Percentiles rank a stretch among this genome's conserved stretches.
Conservation (phyloP, 1,140 invertebrate species). For the Drepana arcuata region DNA sequence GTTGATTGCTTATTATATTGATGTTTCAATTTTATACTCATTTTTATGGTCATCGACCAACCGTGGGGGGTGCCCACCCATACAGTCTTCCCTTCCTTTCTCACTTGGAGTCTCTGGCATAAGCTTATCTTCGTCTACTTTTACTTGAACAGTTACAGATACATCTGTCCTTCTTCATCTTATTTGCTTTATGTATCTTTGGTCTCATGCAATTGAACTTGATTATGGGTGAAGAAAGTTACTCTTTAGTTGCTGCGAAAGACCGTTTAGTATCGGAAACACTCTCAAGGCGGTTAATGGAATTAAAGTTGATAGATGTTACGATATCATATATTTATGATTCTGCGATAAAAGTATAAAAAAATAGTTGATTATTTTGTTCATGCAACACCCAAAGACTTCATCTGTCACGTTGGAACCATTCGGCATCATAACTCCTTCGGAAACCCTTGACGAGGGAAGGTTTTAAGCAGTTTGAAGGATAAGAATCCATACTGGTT, state of each 20-base stretch:
- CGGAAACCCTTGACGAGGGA: no score
- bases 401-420: no score
- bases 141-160: conserved; percentile 24
- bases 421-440: no score
- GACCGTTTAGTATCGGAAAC: not conserved
- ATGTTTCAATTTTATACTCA: conserved; percentile 72
- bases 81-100: conserved; percentile 30
- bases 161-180: conserved; percentile 24
- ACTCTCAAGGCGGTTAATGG: conserved; percentile 10
- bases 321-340: conserved; percentile 11
- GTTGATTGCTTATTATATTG: conserved; percentile 72
- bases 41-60: conserved; percentile 70
- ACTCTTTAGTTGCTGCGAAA: conserved; percentile 17
- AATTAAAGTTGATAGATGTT: conserved; percentile 39
- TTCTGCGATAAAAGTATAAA: not conserved
- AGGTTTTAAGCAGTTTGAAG: no score
- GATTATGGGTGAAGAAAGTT: conserved; percentile 59
- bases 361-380: not conserved
- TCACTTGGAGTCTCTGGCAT: conserved; percentile 17
- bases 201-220: conserved; percentile 28
- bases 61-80: conserved; percentile 69
- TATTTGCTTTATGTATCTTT: conserved; percentile 15
- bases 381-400: not conserved
- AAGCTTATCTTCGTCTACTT: conserved; percentile 41
- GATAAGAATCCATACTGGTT: no score